These are phyloP conservation scores for Troglohyphantes excavatus DNA, from an alignment of 2,888 invertebrate species.

Conservation along the genomic window DNA sequence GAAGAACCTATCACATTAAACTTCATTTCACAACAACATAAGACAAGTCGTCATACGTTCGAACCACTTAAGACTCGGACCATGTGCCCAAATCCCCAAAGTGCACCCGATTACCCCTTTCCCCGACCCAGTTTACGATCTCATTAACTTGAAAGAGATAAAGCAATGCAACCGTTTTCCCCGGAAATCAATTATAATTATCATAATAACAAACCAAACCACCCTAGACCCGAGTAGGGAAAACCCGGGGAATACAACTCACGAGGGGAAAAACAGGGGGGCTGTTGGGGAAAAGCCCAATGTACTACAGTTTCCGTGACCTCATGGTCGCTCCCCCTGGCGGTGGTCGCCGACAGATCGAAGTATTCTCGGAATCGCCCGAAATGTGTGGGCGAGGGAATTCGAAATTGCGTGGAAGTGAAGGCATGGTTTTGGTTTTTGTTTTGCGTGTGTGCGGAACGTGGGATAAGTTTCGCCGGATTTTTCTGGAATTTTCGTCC, in stretches of 20 bases:
- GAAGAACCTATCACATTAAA: no score
- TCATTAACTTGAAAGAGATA: slow-evolving; percentile 24
- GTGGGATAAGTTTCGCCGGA: slow-evolving; percentile 14
- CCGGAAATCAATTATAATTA: slow-evolving; percentile 75
- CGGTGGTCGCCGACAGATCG: slow-evolving; percentile 63
- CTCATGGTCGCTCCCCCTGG: slow-evolving; percentile 61
- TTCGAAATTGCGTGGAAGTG: slow-evolving; percentile 68
- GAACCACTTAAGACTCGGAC: no score
- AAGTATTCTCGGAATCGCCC: slow-evolving; percentile 51
- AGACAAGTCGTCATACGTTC: no score
- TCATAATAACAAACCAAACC: slow-evolving; percentile 68
- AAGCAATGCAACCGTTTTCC: slow-evolving; percentile 1
- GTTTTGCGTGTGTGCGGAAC: neutral
- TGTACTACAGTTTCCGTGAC: slow-evolving; percentile 66
- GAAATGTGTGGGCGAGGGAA: slow-evolving; percentile 62
- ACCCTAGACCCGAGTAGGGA: slow-evolving; percentile 19
- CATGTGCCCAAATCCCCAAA: no score
- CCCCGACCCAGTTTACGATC: slow-evolving; percentile 24
- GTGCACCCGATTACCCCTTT: no score
- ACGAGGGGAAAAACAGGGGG: slow-evolving; percentile 59
- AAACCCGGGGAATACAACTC: neutral
- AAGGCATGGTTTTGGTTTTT: slow-evolving; percentile 58
- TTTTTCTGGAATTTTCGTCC: slow-evolving; percentile 34
- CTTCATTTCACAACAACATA: no score
- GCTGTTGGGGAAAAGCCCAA: slow-evolving; percentile 72